Percentiles rank a stretch among this genome's conserved stretches.
phyloP scores from a whole-genome alignment of 1,140 invertebrate genomes.

The Conus ventricosus region DNA sequence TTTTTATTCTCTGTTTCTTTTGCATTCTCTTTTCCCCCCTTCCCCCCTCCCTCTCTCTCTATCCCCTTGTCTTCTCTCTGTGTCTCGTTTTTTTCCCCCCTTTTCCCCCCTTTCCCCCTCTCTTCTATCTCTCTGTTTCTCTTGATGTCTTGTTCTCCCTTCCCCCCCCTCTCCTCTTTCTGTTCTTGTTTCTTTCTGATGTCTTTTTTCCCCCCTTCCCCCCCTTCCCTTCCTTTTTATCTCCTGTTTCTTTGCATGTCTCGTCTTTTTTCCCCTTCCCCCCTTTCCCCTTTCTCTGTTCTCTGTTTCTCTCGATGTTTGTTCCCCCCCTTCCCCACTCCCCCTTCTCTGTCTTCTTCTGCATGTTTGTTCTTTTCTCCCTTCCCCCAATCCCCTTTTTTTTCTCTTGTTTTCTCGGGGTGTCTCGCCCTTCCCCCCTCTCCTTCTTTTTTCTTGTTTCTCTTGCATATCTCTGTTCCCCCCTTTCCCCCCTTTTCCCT shows the following conservation, averaged over 20 bases:
- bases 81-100: too few species aligned
- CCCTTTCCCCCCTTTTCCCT: too few species aligned
- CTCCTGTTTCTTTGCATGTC: too few species aligned
- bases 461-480: too few species aligned
- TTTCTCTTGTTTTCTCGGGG: too few species aligned
- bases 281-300: not conserved
- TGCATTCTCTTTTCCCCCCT: not conserved
- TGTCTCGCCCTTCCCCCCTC: too few species aligned
- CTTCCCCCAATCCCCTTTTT: too few species aligned
- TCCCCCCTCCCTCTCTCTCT: not conserved
- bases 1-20: not conserved
- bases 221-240: too few species aligned
- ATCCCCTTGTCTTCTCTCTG: not conserved
- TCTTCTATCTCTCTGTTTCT: constrained; percentile 21
- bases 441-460: too few species aligned
- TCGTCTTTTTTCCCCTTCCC: not conserved
- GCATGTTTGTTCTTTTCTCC: not conserved
- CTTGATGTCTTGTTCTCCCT: too few species aligned
- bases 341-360: not conserved
- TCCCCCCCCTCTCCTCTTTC: too few species aligned
- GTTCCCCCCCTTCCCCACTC: not conserved
- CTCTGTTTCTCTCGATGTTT: not conserved
- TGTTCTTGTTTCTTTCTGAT: too few species aligned
- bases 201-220: not conserved
- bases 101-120: not conserved